These are phyloP conservation scores for Parochlus steinenii DNA, from an alignment of 2,888 invertebrate genomes.

Conservation along the genomic window DNA sequence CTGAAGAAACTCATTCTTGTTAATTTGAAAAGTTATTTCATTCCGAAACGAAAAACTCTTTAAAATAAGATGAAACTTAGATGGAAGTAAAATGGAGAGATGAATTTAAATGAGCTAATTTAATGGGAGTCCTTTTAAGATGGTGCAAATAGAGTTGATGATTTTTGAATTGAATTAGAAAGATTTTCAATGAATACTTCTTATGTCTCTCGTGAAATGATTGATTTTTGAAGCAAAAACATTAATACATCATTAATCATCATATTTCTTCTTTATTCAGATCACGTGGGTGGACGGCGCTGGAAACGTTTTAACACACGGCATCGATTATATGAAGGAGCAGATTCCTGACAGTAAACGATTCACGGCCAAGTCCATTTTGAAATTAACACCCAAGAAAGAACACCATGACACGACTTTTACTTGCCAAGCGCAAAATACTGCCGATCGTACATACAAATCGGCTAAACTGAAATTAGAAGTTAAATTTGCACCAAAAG, in stretches of 20 bases:
- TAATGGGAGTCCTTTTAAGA: slow-evolving; percentile 1
- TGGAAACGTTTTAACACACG: slow-evolving; percentile 66
- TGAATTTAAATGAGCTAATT: slow-evolving; percentile 13
- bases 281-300: slow-evolving; percentile 87
- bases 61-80: no score
- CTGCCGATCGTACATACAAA: slow-evolving; percentile 72
- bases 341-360: slow-evolving; percentile 63
- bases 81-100: slow-evolving; percentile 12
- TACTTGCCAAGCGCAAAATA: slow-evolving; percentile 83
- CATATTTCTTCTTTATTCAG: slow-evolving; percentile 29
- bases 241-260: slow-evolving; percentile 2
- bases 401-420: slow-evolving; percentile 82
- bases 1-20: no score
- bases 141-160: background rate
- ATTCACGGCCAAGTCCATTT: slow-evolving; percentile 67
- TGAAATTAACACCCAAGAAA: slow-evolving; percentile 69
- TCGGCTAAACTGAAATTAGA: slow-evolving; percentile 65
- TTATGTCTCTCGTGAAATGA: background rate
- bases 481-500: slow-evolving; percentile 85
- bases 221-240: background rate
- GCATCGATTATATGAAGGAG: slow-evolving; percentile 61
- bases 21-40: no score
- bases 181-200: background rate
- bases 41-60: no score
- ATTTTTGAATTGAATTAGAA: no score